Evolutionary conservation across 2,888 invertebrate genomes (phyloP).

Genomic region (Petrolisthes cinctipes): DNA sequence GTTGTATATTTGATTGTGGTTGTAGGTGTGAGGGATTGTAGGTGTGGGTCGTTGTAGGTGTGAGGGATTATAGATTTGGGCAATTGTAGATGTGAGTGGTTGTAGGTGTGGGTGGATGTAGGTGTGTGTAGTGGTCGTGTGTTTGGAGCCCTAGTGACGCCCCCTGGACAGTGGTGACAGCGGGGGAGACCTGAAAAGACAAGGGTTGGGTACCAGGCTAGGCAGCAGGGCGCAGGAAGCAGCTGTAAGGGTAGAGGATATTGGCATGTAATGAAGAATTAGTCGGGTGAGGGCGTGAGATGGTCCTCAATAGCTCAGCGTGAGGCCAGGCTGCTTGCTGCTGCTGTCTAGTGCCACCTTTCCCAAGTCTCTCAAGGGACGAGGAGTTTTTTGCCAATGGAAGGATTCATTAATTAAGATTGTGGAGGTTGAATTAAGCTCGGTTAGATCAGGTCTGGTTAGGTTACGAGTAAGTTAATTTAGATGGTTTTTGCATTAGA

Average conservation of each 20-base stretch:
- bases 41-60: background rate
- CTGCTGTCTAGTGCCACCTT: background rate
- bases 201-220: no score
- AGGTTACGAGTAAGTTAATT: no score
- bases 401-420: no score
- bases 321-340: background rate
- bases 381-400: no score
- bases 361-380: no score
- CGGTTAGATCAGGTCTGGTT: no score
- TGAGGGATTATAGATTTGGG: background rate
- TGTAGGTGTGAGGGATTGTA: background rate
- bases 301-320: background rate
- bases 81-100: background rate
- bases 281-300: constrained; percentile 12
- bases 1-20: background rate
- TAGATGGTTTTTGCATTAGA: no score
- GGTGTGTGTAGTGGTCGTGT: background rate
- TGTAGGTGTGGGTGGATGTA: background rate
- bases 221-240: background rate
- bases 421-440: no score
- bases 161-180: background rate
- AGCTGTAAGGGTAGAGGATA: background rate
- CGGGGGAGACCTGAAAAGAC: background rate
- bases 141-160: background rate
- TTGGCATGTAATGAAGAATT: constrained; percentile 21